These are phyloP conservation scores for Ia io DNA, from an alignment of 2,113 vertebrate genomes.

Conservation along the genomic window DNA sequence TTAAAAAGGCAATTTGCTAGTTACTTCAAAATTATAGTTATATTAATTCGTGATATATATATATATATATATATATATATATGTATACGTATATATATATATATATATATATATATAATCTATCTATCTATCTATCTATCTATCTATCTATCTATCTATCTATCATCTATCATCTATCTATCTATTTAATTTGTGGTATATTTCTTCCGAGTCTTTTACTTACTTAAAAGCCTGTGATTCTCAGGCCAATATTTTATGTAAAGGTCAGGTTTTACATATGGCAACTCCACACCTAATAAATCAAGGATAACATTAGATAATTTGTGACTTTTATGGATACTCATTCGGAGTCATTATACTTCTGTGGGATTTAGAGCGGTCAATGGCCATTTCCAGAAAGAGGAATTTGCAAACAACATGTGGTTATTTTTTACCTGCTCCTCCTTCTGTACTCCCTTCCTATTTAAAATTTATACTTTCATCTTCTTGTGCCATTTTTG, in stretches of 20 bases:
- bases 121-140: too few relatives aligned
- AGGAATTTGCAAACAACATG: not conserved
- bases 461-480: not conserved
- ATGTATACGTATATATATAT: too few relatives aligned
- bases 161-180: too few relatives aligned
- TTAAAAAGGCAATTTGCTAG: not conserved
- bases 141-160: too few relatives aligned
- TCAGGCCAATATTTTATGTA: not conserved
- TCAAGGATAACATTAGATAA: not conserved
- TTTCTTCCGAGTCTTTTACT: not conserved
- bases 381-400: not conserved
- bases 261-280: slow-evolving; percentile 28
- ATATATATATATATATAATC: too few relatives aligned
- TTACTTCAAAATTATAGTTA: not conserved
- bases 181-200: not conserved
- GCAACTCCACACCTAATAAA: slow-evolving; percentile 6
- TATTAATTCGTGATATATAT: not conserved
- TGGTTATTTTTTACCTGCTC: not conserved
- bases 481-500: not conserved
- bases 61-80: too few relatives aligned
- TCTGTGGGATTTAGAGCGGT: not conserved
- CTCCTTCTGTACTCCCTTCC: not conserved
- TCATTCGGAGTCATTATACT: not conserved
- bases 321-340: not conserved
- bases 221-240: not conserved